Conservation (phyloP, 2,113 vertebrate genomes). For the Polypterus bichir region DNA sequence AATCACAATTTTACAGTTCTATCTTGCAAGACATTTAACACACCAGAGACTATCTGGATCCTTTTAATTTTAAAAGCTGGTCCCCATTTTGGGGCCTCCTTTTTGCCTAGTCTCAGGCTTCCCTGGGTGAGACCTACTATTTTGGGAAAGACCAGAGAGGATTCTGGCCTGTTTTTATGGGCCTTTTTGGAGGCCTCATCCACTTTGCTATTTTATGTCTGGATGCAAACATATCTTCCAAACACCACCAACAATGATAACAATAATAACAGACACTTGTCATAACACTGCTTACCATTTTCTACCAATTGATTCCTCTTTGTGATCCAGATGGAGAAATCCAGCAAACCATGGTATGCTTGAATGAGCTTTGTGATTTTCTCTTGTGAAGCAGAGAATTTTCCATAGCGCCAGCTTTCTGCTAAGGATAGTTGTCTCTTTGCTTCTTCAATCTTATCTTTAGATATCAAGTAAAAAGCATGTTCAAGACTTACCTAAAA, state of each 20-base stretch:
- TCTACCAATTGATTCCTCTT: slow-evolving; percentile 39
- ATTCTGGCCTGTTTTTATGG: neutral
- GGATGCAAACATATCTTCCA: neutral
- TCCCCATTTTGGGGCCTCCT: neutral
- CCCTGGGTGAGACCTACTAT: neutral
- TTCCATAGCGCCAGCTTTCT: slow-evolving; percentile 74
- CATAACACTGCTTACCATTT: slow-evolving; percentile 45
- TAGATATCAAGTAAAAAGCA: slow-evolving; percentile 62
- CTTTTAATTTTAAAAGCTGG: too few relatives aligned
- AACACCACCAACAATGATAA: slow-evolving; percentile 18
- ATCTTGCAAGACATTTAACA: too few relatives aligned
- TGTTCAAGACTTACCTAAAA: slow-evolving; percentile 76
- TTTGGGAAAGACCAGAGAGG: neutral
- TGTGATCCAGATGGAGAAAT: slow-evolving; percentile 65
- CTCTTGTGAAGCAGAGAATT: slow-evolving; percentile 41
- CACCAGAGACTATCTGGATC: too few relatives aligned
- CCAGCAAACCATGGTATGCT: slow-evolving; percentile 70
- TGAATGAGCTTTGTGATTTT: slow-evolving; percentile 56
- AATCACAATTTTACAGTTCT: too few relatives aligned
- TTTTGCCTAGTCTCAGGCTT: neutral
- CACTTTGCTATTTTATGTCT: too few relatives aligned
- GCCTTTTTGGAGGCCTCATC: too few relatives aligned
- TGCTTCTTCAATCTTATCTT: slow-evolving; percentile 59
- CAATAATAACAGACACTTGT: neutral
- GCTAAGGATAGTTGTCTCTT: slow-evolving; percentile 51